A percentile compares a stretch with the other conserved stretches of the same genome.
Conservation (phyloP, 2,113 vertebrate genomes). For the Pelodiscus sinensis region DNA sequence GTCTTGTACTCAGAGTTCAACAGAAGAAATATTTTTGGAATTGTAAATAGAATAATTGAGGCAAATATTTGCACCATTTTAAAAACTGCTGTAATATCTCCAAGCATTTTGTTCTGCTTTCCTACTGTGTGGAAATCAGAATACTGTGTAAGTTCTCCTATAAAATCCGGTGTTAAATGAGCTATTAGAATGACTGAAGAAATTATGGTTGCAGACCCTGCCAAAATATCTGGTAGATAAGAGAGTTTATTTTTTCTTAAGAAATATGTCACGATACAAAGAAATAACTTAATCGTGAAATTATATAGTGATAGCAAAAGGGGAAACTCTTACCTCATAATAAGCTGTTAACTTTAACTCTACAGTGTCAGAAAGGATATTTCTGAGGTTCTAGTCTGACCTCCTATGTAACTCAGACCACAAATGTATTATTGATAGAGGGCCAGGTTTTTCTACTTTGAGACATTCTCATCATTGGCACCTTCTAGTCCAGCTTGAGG, state of each 20-base stretch:
- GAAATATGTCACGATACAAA: background rate
- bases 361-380: background rate
- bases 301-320: background rate
- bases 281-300: background rate
- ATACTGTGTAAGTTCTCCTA: background rate
- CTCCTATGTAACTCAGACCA: background rate
- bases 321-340: background rate
- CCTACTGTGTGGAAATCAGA: constrained; percentile 42
- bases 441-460: background rate
- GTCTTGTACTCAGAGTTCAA: constrained; percentile 85
- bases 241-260: background rate
- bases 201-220: background rate
- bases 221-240: background rate
- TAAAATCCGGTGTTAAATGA: background rate
- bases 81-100: constrained; percentile 72
- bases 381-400: background rate
- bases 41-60: constrained; percentile 87
- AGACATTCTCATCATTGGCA: fast-evolving
- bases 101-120: constrained; percentile 57
- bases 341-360: background rate
- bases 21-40: constrained; percentile 90
- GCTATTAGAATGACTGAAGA: background rate
- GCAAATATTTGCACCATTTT: constrained; percentile 80
- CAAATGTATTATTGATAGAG: background rate
- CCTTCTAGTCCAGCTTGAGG: fast-evolving